Evolutionary conservation across 2,888 invertebrate genomes (phyloP), one percentile per base, ranked within the genome.

Genomic region (Phasia obesa): DNA sequence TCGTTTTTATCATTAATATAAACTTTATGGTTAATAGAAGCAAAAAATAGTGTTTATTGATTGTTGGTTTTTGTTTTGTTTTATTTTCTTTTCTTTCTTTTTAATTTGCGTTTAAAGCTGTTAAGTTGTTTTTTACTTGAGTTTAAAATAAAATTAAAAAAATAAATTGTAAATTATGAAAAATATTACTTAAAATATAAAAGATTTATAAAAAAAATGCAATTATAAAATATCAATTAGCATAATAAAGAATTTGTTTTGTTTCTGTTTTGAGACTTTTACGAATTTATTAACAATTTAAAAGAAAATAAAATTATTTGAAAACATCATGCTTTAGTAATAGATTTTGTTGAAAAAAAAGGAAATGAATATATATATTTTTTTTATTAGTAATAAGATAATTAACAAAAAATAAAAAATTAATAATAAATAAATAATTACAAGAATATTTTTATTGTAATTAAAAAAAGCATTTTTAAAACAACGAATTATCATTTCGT

Each of bases 391-490:
- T 65, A 55, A 49, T 5, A 75, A 59, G 27, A 60, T 73, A 27
- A 84, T 62, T 81, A 70, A 69, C 21, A 78, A 73, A 49, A 51
- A 82, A 64, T n/a, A n/a, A 31, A 84, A 74, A 86, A 85, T 80
- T 86, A 85, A 76, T 31, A 73, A 74, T 85, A 88, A 87, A 82
- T 75, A 85, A 75, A 84, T 85, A 84, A 80, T 47, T 62, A 73
- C 27, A 84, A 78, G 69, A 62, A 65, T 15, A 81, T 70, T 62
- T 78, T 53, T 60, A 70, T 83, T 85, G 86, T 85, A 64, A 59
- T 71, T n/a, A 55, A 77, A 69, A 77, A 81, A 74, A 65, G 62
- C 62, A 75, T 62, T 76, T 65, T 57, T 81, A 35, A 78, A 83
- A 75, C 21, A 38, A 80, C 85, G 84, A 84, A 85, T 86, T 51